phyloP scores from a whole-genome alignment of 2,888 invertebrate genomes.

The Melitaea athalia region DNA sequence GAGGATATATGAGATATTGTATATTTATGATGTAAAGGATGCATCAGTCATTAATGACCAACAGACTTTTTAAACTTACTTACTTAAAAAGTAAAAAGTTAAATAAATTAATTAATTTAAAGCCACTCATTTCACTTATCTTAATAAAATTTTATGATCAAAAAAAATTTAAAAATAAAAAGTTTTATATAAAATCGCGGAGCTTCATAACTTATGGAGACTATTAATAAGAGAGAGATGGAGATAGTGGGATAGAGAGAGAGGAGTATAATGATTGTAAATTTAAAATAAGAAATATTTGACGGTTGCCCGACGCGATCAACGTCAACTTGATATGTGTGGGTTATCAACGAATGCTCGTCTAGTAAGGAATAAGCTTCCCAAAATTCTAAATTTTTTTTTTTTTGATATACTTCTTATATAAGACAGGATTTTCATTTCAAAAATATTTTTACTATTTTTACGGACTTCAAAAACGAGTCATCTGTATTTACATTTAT shows the following conservation, averaged over 20 bases:
- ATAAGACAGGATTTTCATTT: too few relatives aligned
- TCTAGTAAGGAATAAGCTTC: conserved; percentile 44
- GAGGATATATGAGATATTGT: too few relatives aligned
- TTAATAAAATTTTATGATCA: background rate
- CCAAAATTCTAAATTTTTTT: background rate
- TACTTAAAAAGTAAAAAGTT: too few relatives aligned
- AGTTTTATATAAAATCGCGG: conserved; percentile 7
- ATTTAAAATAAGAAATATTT: conserved; percentile 54
- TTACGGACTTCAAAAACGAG: too few relatives aligned
- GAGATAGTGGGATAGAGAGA: conserved; percentile 28
- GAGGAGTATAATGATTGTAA: conserved; percentile 41
- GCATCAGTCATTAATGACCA: too few relatives aligned
- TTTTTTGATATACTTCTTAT: too few relatives aligned
- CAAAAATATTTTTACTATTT: too few relatives aligned
- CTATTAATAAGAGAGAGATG: conserved; percentile 23
- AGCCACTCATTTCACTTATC: background rate
- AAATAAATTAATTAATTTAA: background rate
- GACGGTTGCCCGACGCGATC: conserved; percentile 47
- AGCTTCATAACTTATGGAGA: background rate
- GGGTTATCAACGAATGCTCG: conserved; percentile 48
- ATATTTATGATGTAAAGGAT: too few relatives aligned
- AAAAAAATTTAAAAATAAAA: background rate
- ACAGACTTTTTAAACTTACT: too few relatives aligned
- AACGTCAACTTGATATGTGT: conserved; percentile 46
- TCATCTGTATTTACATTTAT: too few relatives aligned